Evolutionary conservation across 1,140 invertebrate species (phyloP), one percentile per base, ranked within the genome.

Genomic region (Metaphire vulgaris): DNA sequence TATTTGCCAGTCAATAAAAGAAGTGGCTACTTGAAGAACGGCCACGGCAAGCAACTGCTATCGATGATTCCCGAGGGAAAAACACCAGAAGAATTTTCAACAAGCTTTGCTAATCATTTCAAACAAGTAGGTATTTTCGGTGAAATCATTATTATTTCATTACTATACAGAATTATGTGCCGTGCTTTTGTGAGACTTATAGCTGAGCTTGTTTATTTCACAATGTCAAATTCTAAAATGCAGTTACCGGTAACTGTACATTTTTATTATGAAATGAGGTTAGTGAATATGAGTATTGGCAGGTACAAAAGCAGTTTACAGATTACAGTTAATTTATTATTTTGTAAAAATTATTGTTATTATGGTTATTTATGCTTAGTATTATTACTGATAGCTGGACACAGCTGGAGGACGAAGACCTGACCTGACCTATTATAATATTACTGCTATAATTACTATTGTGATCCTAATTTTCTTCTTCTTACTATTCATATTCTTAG

Each of bases 111-210:
- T 33, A 65, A 73, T 26, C 82, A 82, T 68, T 83, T 83, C 72
- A 83, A 82, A 78, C 82, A 80, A 82, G 82, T 83, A 79, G 78
- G 82, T 81, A 56, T 21, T 12, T 56, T 56, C 21, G 6, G 41
- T 12, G 21, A 6, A 56, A 56, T 6, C 6, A 56, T 56, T 21
- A 56, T 6, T 56, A 56, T 56, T 12, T 21, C 6, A 56, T 12
- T 56, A 21, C 41, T 56, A 12, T 56, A 12, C 41, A 56, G 41
- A 56, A 56, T 6, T 56, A 56, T 12, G 6, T 56, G 41, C 6
- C 41, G 21, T n/a, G 41, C 41, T 56, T 56, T 21, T 56, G 21
- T 56, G 21, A 21, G 6, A 56, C 41, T 56, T 12, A 21, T 56
- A 21, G 6, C 41, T 56, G 21, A 56, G 6, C 6, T 56, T 12